A percentile compares a stretch with the other conserved stretches of the same genome.
Evolutionary conservation across 1,140 invertebrate genomes (phyloP).

Genomic region (Charaxes varanes): DNA sequence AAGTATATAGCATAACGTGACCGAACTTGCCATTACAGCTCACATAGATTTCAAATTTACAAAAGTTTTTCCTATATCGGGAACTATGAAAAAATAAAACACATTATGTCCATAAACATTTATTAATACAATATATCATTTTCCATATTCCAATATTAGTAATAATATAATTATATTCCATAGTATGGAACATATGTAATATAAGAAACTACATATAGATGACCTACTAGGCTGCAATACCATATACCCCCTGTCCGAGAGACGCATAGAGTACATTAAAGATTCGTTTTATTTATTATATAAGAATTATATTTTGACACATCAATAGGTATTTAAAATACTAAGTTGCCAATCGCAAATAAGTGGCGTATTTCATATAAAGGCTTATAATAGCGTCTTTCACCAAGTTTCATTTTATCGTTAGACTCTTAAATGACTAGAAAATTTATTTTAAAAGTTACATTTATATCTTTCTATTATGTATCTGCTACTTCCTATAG

Average conservation of each 20-base stretch:
- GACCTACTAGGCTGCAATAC: conserved; percentile 66
- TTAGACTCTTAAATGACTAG: conserved; percentile 62
- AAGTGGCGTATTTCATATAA: conserved; percentile 52
- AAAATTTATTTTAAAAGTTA: conserved; percentile 65
- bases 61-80: neutral
- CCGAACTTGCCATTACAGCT: neutral
- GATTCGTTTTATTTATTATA: conserved; percentile 55
- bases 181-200: conserved; percentile 44
- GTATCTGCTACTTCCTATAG: conserved; percentile 62
- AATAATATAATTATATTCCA: conserved; percentile 57
- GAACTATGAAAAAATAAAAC: conserved; percentile 11
- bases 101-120: conserved; percentile 62
- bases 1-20: neutral
- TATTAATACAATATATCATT: conserved; percentile 70
- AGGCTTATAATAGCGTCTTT: conserved; percentile 69
- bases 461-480: conserved; percentile 56
- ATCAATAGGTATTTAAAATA: conserved; percentile 53
- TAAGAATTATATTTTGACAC: conserved; percentile 58
- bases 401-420: conserved; percentile 66
- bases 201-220: conserved; percentile 67
- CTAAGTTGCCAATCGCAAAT: conserved; percentile 72
- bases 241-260: conserved; percentile 61
- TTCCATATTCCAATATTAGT: conserved; percentile 66
- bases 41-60: neutral
- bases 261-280: conserved; percentile 58